phyloP scores from a whole-genome alignment of 2,888 invertebrate species.

The Pristionchus fissidentatus region DNA sequence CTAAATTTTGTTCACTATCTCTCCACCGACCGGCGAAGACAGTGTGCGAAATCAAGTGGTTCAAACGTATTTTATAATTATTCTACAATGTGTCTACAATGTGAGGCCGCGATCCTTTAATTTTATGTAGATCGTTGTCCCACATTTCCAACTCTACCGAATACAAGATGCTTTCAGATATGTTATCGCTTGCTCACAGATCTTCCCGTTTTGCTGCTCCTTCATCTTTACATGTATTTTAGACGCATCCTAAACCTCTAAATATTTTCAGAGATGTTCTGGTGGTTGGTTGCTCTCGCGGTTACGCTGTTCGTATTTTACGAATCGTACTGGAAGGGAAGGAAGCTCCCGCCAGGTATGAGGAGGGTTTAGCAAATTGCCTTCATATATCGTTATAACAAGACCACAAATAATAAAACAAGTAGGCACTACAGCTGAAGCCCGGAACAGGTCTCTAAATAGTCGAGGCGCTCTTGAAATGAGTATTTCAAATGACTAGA shows the following conservation, averaged over 20 bases:
- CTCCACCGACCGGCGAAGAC: too few species aligned
- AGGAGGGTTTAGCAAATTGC: not conserved
- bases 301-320: constrained; percentile 4
- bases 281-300: not conserved
- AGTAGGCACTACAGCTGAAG: not conserved
- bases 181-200: not conserved
- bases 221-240: not conserved
- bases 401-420: not conserved
- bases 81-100: too few species aligned
- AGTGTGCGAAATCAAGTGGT: too few species aligned
- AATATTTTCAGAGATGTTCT: not conserved
- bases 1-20: too few species aligned
- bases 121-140: too few species aligned
- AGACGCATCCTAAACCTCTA: not conserved
- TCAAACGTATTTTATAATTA: too few species aligned
- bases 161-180: constrained; percentile 1
- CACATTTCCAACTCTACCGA: too few species aligned
- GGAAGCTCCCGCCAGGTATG: constrained; percentile 34
- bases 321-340: constrained; percentile 33
- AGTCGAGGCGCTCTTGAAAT: too few species aligned
- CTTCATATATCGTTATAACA: not conserved
- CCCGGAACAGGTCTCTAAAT: too few species aligned
- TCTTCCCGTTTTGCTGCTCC: not conserved
- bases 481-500: not conserved
- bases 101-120: too few species aligned